phyloP scores from a whole-genome alignment of 2,797 vertebrate genomes.

The Brachyalestes nurse region DNA sequence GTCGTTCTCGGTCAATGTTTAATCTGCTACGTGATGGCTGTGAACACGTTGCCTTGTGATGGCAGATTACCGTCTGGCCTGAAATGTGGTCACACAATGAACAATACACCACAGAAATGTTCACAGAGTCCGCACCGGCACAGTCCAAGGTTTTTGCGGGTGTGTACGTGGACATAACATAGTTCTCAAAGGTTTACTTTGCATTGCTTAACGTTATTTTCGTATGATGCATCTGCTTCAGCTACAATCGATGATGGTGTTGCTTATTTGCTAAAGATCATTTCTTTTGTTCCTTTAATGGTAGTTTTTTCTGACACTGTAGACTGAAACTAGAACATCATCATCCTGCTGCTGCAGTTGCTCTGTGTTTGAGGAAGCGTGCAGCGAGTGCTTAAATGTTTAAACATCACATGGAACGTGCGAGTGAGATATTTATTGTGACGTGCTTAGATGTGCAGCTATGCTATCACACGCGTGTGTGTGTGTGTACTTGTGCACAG shows the following conservation, averaged over 20 bases:
- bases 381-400: neutral
- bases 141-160: neutral
- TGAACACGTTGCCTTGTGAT: conserved; percentile 34
- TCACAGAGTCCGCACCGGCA: neutral
- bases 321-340: neutral
- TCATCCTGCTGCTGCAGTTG: neutral
- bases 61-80: conserved; percentile 55
- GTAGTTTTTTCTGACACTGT: neutral
- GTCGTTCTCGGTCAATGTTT: conserved; percentile 63
- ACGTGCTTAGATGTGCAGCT: conserved; percentile 5
- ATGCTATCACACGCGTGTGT: neutral
- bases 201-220: neutral
- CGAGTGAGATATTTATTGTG: neutral
- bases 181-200: neutral
- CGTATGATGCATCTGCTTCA: neutral
- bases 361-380: neutral
- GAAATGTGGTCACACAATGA: conserved; percentile 8
- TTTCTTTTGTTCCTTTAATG: neutral
- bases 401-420: neutral
- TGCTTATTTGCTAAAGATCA: neutral
- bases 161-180: neutral
- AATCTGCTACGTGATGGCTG: conserved; percentile 33
- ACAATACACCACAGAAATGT: neutral
- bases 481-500: neutral
- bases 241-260: neutral